Percentiles rank a stretch among this genome's conserved stretches.
Conservation (phyloP, 2,797 vertebrate genomes). For the Erpetoichthys calabaricus region DNA sequence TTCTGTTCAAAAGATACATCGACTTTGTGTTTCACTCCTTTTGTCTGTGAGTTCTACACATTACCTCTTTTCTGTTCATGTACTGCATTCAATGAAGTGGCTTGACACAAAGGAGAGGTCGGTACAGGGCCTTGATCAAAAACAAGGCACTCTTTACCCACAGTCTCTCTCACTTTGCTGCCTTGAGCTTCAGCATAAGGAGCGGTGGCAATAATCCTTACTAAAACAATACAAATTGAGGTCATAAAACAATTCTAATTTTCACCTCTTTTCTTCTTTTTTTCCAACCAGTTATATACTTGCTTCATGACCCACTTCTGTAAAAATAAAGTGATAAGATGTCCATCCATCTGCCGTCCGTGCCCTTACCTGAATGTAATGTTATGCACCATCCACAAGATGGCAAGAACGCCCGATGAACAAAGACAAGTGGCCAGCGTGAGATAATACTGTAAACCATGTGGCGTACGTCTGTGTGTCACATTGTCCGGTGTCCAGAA, state of each 20-base stretch:
- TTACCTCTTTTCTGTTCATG: slow-evolving; percentile 21
- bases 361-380: too few relatives aligned
- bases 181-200: slow-evolving; percentile 34
- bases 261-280: too few relatives aligned
- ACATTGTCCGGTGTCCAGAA: too few relatives aligned
- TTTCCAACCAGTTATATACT: too few relatives aligned
- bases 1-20: slow-evolving; percentile 17
- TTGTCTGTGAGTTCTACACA: slow-evolving; percentile 33
- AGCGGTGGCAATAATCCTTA: neutral
- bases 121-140: slow-evolving; percentile 29
- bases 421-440: too few relatives aligned
- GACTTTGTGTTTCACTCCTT: slow-evolving; percentile 28
- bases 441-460: too few relatives aligned
- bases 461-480: too few relatives aligned
- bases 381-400: too few relatives aligned
- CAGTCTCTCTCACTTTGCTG: slow-evolving; percentile 21
- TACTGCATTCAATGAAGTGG: slow-evolving; percentile 15
- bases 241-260: neutral
- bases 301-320: too few relatives aligned
- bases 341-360: too few relatives aligned
- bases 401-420: too few relatives aligned
- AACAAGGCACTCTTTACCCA: slow-evolving; percentile 32
- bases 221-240: neutral
- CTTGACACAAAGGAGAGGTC: slow-evolving; percentile 30
- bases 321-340: too few relatives aligned